These are phyloP conservation scores for Drosophila triauraria DNA, from an alignment of 1,140 invertebrate genomes.

Conservation along the genomic window DNA sequence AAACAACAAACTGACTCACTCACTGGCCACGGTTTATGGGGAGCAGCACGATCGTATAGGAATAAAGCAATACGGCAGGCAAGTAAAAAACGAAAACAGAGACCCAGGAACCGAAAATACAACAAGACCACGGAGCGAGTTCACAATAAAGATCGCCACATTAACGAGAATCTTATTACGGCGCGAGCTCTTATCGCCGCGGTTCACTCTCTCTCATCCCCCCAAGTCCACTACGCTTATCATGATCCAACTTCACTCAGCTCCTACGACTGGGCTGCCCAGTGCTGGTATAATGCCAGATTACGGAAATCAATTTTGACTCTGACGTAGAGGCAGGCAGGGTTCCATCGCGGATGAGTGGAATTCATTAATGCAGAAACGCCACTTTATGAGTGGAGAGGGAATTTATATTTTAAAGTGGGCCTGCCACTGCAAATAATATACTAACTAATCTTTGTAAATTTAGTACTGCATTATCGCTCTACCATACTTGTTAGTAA, in stretches of 20 bases:
- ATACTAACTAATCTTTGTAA: neutral
- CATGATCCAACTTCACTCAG: conserved; percentile 42
- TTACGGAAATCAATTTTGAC: conserved; percentile 53
- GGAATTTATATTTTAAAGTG: neutral
- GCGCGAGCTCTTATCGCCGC: conserved; percentile 51
- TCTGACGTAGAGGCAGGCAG: conserved; percentile 39
- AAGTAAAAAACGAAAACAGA: conserved; percentile 38
- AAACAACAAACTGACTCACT: conserved; percentile 72
- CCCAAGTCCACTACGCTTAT: conserved; percentile 14
- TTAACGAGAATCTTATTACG: conserved; percentile 62
- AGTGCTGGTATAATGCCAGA: conserved; percentile 9
- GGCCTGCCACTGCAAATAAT: conserved; percentile 4
- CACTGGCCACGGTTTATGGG: conserved; percentile 54
- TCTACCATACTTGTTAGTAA: neutral
- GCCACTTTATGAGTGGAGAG: neutral
- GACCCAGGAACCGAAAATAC: conserved; percentile 35
- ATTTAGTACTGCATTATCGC: neutral
- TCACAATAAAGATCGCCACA: conserved; percentile 45
- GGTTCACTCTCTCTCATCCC: conserved; percentile 19
- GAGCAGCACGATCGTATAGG: conserved; percentile 54
- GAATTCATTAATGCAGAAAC: conserved; percentile 14
- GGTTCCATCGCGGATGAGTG: conserved; percentile 19
- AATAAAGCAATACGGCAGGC: conserved; percentile 50
- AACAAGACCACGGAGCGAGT: conserved; percentile 38
- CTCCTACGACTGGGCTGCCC: neutral